Base-by-base conservation (phyloP, 2,113 vertebrate genomes). In the Cebidichthys violaceus region DNA sequence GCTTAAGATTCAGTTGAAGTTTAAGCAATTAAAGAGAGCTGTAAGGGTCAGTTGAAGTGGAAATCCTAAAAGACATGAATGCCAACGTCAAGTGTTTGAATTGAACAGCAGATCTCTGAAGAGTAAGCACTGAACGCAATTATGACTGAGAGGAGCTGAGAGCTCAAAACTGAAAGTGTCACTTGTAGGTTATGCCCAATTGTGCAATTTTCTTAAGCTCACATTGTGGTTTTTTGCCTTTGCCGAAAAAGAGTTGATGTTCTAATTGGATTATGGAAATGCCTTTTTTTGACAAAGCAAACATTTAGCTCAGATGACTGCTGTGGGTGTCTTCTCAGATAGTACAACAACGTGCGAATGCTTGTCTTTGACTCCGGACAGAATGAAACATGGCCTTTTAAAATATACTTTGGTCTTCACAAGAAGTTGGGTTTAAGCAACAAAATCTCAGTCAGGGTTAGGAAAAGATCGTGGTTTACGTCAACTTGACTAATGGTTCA, bases 41-140 rank as follows among this genome's bases (percentile, higher is more conserved):
- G 1, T 9, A 29, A 57, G 52, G 31, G 54, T 74, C 70, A 29
- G 18, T 1, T 31, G 45, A 45, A 41, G 68, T 37, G 55, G 22
- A 72, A 43, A 39, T 59, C 37, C n/a, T 29, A 8, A 71, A 71
- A 72, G 15, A 61, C 60, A 54, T 29, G 0, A 70, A 79, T n/a
- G 27, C 24, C 52, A 47, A 68, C 27, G 10, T 68, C 62, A 24
- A 47, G 52, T 45, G 64, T 24, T 4, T 31, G 2, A 29, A 13
- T 24, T 54, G 9, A 66, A 39, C 8, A 61, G 47, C 3, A 66
- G 13, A 17, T 39, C 43, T 11, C 33, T 54, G 31, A n/a, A 13
- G 29, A 3, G 45, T 17, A 17, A 24, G 33, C 22, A 4, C 35
- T 13, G 13, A 9, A n/a, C 13, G 18, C 10, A 52, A 13, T 24